A percentile compares a stretch with the other conserved stretches of the same genome.
phyloP scores from a whole-genome alignment of 1,140 invertebrate species.

The Penaeus indicus region DNA sequence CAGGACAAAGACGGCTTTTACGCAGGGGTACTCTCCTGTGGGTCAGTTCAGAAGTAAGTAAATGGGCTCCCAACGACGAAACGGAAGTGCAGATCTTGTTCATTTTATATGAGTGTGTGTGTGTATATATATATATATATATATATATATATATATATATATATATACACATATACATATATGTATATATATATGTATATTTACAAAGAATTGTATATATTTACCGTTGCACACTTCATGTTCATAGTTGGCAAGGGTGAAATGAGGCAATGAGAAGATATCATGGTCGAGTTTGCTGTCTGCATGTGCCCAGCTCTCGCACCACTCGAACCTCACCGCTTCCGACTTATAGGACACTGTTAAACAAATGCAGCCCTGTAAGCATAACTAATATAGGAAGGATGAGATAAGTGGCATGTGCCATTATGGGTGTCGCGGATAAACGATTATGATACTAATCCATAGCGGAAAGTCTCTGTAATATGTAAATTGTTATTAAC shows the following conservation, averaged over 20 bases:
- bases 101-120: too few relatives aligned
- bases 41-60: neutral
- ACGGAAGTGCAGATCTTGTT: too few relatives aligned
- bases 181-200: neutral
- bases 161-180: neutral
- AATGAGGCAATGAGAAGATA: conserved; percentile 64
- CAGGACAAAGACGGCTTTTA: conserved; percentile 84
- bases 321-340: conserved; percentile 61
- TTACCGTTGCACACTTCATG: conserved; percentile 63
- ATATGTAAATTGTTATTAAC: too few relatives aligned
- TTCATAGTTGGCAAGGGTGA: conserved; percentile 62
- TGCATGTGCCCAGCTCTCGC: conserved; percentile 53
- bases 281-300: conserved; percentile 49
- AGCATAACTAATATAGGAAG: too few relatives aligned
- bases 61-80: too few relatives aligned
- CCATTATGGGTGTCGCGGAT: too few relatives aligned
- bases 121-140: too few relatives aligned
- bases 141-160: too few relatives aligned
- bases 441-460: too few relatives aligned
- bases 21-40: conserved; percentile 82
- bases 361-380: neutral
- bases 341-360: conserved; percentile 63
- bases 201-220: neutral
- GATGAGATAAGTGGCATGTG: too few relatives aligned
- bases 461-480: too few relatives aligned